Percentiles rank a stretch among this genome's conserved stretches.
Conservation (phyloP, 1,140 invertebrate genomes). For the Stenopsyche tienmushanensis region DNA sequence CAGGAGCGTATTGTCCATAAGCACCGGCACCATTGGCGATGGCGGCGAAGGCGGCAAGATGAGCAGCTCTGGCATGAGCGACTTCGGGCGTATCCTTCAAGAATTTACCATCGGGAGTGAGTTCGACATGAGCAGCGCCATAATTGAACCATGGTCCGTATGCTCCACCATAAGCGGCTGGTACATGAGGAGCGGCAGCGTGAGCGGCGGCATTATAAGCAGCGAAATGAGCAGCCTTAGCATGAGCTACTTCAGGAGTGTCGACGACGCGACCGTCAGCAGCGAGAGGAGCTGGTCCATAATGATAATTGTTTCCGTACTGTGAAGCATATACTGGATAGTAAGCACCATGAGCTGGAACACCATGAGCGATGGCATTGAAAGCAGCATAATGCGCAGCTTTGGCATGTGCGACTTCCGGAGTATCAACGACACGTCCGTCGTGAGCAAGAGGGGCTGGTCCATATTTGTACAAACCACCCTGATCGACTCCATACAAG, state of each 20-base stretch:
- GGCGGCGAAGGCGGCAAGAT: conserved; percentile 28
- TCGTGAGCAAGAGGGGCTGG: conserved; percentile 52
- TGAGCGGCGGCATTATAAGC: conserved; percentile 48
- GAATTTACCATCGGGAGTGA: conserved; percentile 54
- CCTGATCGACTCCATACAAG: background rate
- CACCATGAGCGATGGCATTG: conserved; percentile 2
- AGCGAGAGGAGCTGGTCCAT: conserved; percentile 29
- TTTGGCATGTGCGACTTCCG: conserved; percentile 45
- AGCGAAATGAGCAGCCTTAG: conserved; percentile 52
- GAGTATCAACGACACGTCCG: conserved; percentile 54
- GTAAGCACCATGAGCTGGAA: background rate
- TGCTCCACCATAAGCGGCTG: background rate
- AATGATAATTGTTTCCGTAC: background rate
- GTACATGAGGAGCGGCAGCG: conserved; percentile 41
- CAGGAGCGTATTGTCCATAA: conserved; percentile 5
- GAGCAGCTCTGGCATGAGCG: conserved; percentile 31
- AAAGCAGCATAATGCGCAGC: conserved; percentile 33
- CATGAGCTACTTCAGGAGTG: conserved; percentile 45
- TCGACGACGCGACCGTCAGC: conserved; percentile 47
- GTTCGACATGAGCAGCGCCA: conserved; percentile 51
- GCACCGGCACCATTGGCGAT: background rate
- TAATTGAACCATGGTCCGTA: conserved; percentile 37
- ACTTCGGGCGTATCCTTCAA: conserved; percentile 38
- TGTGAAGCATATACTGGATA: background rate
- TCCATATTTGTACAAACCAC: background rate